Evolutionary conservation across 2,797 vertebrate genomes (phyloP).

Genomic region (Semaprochilodus insignis): DNA sequence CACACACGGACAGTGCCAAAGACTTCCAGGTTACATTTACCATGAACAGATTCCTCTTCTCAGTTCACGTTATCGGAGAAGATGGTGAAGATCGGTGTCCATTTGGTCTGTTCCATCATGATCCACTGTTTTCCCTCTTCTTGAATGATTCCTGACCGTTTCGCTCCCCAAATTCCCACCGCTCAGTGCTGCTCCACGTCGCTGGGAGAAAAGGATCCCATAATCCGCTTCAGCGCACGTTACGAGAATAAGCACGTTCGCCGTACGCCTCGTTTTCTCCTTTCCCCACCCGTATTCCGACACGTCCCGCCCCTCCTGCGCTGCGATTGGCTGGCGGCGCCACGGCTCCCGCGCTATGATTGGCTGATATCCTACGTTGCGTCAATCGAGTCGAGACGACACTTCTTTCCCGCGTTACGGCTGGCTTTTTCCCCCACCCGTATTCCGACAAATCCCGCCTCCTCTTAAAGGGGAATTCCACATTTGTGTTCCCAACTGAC

Average conservation of each 20-base stretch:
- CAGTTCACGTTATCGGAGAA: background rate
- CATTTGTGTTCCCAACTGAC: too few relatives aligned
- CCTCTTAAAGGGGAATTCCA: too few relatives aligned
- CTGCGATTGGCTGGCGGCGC: background rate
- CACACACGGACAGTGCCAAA: background rate
- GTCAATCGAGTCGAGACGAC: background rate
- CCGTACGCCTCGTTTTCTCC: background rate
- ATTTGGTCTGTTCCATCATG: background rate
- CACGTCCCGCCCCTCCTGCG: background rate
- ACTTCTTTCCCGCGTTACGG: background rate
- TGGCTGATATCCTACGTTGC: background rate
- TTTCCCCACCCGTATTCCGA: background rate
- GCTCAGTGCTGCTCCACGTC: background rate
- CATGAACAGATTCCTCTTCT: slow-evolving; percentile 23
- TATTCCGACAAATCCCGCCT: background rate
- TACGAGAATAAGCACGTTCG: background rate
- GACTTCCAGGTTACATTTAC: background rate
- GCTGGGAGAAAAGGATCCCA: background rate
- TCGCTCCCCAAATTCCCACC: too few relatives aligned
- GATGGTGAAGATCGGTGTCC: background rate
- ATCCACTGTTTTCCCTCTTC: background rate
- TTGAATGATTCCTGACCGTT: too few relatives aligned
- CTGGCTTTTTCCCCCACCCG: background rate
- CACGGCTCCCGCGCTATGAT: background rate
- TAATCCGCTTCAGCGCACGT: slow-evolving; percentile 11